phyloP scores from a whole-genome alignment of 2,888 invertebrate genomes.

The Sphaerophoria rueppellii region DNA sequence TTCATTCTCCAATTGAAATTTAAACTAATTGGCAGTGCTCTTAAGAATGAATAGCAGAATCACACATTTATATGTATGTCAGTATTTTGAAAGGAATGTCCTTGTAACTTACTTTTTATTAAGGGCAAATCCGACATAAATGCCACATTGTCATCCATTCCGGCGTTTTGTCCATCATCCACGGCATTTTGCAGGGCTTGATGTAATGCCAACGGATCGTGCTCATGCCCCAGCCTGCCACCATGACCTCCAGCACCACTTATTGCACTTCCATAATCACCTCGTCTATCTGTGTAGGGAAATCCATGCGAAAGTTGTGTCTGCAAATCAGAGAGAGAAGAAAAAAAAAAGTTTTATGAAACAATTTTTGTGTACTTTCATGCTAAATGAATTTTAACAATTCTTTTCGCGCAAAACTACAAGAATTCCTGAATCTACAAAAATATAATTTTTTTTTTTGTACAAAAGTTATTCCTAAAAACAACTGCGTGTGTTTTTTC shows the following conservation, averaged over 20 bases:
- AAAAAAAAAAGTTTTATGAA: slow-evolving; percentile 41
- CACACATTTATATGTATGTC: not conserved
- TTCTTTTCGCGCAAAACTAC: slow-evolving; percentile 55
- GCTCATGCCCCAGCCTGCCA: slow-evolving; percentile 84
- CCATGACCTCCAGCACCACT: slow-evolving; percentile 83
- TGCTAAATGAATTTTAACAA: slow-evolving; percentile 35
- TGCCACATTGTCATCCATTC: slow-evolving; percentile 92
- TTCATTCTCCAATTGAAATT: slow-evolving; percentile 32
- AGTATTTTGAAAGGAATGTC: slow-evolving; percentile 7
- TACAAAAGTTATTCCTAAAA: slow-evolving; percentile 61
- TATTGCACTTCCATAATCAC: slow-evolving; percentile 85
- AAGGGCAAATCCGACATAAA: slow-evolving; percentile 95
- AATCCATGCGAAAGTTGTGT: slow-evolving; percentile 86
- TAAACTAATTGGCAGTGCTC: slow-evolving; percentile 58
- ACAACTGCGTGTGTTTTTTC: slow-evolving; percentile 7
- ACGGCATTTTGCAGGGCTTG: slow-evolving; percentile 90
- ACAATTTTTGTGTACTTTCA: slow-evolving; percentile 39
- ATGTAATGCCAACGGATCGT: slow-evolving; percentile 90
- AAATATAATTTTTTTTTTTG: slow-evolving; percentile 56
- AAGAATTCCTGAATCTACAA: slow-evolving; percentile 56
- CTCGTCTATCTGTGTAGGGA: slow-evolving; percentile 84
- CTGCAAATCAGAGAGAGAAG: slow-evolving; percentile 73
- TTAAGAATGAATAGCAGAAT: slow-evolving; percentile 17
- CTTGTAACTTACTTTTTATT: slow-evolving; percentile 90
- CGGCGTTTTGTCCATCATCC: slow-evolving; percentile 87